Evolutionary conservation across 2,797 vertebrate species (phyloP), one percentile per base, ranked within the genome.

Genomic region (Gambelia wislizenii): DNA sequence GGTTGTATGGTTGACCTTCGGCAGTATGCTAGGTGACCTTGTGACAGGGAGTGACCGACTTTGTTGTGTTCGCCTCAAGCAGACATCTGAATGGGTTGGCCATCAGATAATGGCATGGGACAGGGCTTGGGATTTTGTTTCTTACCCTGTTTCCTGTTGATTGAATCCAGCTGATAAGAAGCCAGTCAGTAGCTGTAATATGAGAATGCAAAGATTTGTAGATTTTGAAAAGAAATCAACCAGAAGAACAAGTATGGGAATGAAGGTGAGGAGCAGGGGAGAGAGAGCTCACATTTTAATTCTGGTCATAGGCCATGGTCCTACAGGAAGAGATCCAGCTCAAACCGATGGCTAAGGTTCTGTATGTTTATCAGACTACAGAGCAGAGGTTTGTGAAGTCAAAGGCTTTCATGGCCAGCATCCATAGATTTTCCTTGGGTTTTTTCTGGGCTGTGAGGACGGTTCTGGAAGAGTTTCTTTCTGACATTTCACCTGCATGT

Each of bases 81-180:
- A 61, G 54, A 89, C 75, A 39, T 76, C 49, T 18, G 75, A 85
- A 39, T 36, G 49, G 69, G 36, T 49, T 86, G 67, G 44, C n/a
- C 52, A 86, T 89, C 36, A 42, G 88, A 86, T 89, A 86, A 86
- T 67, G 52, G 59, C 33, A 25, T 64, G 84, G 69, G 54, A 85
- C 88, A 85, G 3, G 14, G 56, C 4, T 82, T 89, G 77, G 67
- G 83, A 75, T 89, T 89, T 84, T 47, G 49, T 64, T 14, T 81
- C 36, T 69, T 77, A 42, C 77, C 59, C 47, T 4, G 6, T 89
- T 89, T 89, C 84, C 88, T 86, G 54, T 75, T 81, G 84, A 75
- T 81, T 42, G 44, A 86, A 82, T 89, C 36, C 33, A 36, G 16
- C 84, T 64, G 84, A 86, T 85, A 89, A 75, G 69, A 27, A 86